A percentile compares a stretch with the other conserved stretches of the same genome.
Evolutionary conservation across 2,113 vertebrate species (phyloP).

Genomic region (Rhinichthys klamathensis): DNA sequence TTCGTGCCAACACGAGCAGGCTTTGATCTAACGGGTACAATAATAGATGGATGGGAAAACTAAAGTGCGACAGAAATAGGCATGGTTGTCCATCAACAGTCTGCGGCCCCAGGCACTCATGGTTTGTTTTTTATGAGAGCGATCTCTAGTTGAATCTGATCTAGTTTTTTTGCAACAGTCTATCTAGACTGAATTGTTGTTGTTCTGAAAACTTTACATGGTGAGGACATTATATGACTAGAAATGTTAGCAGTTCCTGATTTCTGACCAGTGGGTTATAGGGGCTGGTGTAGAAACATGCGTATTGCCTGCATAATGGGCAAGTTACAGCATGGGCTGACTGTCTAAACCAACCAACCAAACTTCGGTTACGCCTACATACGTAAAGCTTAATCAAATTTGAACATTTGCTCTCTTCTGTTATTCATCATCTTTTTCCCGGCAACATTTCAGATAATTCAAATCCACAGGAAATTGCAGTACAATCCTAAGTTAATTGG

Average conservation of each 20-base stretch:
- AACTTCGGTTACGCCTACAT: background rate
- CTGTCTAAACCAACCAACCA: background rate
- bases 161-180: background rate
- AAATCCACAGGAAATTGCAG: constrained; percentile 4
- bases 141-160: background rate
- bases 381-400: background rate
- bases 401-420: background rate
- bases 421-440: background rate
- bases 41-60: background rate
- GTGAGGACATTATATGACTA: background rate
- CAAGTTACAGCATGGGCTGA: background rate
- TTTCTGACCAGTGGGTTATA: background rate
- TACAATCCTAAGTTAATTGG: background rate
- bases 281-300: background rate
- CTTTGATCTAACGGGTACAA: background rate
- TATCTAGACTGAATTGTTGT: background rate
- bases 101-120: background rate
- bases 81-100: background rate
- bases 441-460: background rate
- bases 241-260: background rate
- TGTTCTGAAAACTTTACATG: background rate
- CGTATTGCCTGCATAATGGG: too few relatives aligned
- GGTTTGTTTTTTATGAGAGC: background rate
- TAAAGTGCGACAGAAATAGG: constrained; percentile 35
- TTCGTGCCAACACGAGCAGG: background rate